Conservation (phyloP, 2,888 invertebrate genomes). For the Busseola fusca region DNA sequence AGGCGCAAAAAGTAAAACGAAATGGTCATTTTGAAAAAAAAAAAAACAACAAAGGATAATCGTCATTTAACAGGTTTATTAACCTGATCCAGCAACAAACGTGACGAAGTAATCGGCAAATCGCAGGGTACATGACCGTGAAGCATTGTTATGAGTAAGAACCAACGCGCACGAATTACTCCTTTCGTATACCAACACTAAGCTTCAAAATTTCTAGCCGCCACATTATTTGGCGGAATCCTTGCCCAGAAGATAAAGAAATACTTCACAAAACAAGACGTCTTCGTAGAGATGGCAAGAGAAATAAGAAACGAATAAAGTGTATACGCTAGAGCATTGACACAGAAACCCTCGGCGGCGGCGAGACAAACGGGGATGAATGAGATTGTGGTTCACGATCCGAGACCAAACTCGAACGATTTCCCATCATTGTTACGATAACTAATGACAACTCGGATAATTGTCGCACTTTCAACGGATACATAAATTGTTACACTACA, state of each 20-base stretch:
- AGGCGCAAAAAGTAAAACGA: constrained; percentile 65
- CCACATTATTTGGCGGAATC: constrained; percentile 30
- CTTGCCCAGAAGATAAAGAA: constrained; percentile 31
- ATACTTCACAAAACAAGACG: constrained; percentile 19
- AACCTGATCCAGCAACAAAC: constrained; percentile 78
- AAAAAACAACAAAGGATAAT: constrained; percentile 69
- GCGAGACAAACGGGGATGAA: constrained; percentile 71
- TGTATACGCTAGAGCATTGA: constrained; percentile 70
- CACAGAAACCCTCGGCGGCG: constrained; percentile 73
- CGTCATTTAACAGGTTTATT: constrained; percentile 80
- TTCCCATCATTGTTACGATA: constrained; percentile 80
- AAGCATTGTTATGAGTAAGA: constrained; percentile 73
- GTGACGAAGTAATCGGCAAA: constrained; percentile 81
- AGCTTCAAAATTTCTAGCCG: constrained; percentile 49
- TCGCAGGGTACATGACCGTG: constrained; percentile 83
- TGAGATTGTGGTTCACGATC: constrained; percentile 72
- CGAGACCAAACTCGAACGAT: constrained; percentile 71
- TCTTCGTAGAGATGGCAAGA: constrained; percentile 31
- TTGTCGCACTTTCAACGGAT: constrained; percentile 75
- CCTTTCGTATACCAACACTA: constrained; percentile 68
- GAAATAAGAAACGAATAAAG: constrained; percentile 71
- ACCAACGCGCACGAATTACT: constrained; percentile 76
- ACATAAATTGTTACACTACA: constrained; percentile 65
- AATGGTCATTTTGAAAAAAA: constrained; percentile 56
- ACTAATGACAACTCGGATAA: constrained; percentile 76